These are phyloP conservation scores for Stichodactyla mertensii DNA, from an alignment of 64 coral and sea anemone genomes.

Conservation along the genomic window DNA sequence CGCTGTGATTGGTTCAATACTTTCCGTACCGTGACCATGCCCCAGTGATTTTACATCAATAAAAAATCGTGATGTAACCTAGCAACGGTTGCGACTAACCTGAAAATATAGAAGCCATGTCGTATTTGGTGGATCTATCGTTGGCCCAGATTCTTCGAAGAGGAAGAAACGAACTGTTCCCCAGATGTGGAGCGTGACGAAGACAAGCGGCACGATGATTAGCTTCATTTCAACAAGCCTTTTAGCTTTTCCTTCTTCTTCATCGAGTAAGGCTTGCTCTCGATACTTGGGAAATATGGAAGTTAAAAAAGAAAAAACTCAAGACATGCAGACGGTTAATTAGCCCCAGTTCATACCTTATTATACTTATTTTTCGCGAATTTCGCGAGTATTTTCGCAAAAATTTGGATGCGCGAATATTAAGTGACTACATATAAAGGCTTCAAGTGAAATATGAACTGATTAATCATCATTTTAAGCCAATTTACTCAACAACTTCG, in stretches of 20 bases:
- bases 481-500: too few species aligned
- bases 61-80: not conserved
- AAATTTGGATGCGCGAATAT: too few species aligned
- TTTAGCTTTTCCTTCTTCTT: conserved; percentile 16
- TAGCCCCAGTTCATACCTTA: too few species aligned
- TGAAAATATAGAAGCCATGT: conserved; percentile 16
- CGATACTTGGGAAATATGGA: conserved; percentile 11
- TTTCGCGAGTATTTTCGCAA: too few species aligned
- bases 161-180: conserved; percentile 63
- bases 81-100: not conserved
- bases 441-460: too few species aligned
- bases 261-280: conserved; percentile 7
- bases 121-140: not conserved
- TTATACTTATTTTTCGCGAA: too few species aligned
- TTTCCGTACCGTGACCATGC: too few species aligned
- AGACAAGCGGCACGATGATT: conserved; percentile 59
- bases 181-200: conserved; percentile 63
- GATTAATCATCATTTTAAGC: too few species aligned
- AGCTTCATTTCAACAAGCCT: conserved; percentile 50
- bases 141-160: not conserved
- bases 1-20: too few species aligned
- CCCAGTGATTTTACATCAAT: too few species aligned
- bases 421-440: too few species aligned
- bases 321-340: not conserved
- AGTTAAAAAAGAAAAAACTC: not conserved